Conservation (phyloP, 2,113 vertebrate species). For the Scomber japonicus region DNA sequence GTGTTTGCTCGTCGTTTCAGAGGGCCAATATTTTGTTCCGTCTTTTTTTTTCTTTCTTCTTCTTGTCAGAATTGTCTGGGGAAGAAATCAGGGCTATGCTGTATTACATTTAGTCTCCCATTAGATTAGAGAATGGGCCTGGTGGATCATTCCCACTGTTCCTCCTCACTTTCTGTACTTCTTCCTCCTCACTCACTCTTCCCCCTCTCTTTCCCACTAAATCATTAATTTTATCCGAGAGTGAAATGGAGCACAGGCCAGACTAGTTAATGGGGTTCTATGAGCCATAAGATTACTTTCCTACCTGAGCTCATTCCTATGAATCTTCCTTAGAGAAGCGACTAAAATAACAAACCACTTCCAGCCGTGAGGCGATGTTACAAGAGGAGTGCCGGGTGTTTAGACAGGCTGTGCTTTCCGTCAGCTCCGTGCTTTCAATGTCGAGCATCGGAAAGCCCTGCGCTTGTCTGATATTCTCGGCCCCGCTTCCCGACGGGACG, state of each 20-base stretch:
- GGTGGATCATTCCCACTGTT: constrained; percentile 33
- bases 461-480: constrained; percentile 46
- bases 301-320: constrained; percentile 75
- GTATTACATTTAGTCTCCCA: constrained; percentile 55
- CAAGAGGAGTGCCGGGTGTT: constrained; percentile 34
- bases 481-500: constrained; percentile 36
- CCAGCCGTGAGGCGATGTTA: constrained; percentile 33
- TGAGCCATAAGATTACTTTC: constrained; percentile 82
- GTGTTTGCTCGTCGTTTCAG: constrained; percentile 39
- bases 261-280: constrained; percentile 82
- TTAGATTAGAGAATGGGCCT: constrained; percentile 56
- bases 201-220: constrained; percentile 49
- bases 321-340: constrained; percentile 75
- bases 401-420: constrained; percentile 28
- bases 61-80: constrained; percentile 34
- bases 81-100: constrained; percentile 44
- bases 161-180: constrained; percentile 23
- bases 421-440: constrained; percentile 34
- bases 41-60: neutral
- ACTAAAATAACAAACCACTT: constrained; percentile 67
- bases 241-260: constrained; percentile 79
- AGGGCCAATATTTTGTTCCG: constrained; percentile 42
- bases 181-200: constrained; percentile 23
- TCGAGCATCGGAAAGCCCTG: constrained; percentile 22
- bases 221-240: constrained; percentile 81